These are phyloP conservation scores for Sinotaia quadrata DNA, from an alignment of 2,888 invertebrate genomes.

Conservation along the genomic window DNA sequence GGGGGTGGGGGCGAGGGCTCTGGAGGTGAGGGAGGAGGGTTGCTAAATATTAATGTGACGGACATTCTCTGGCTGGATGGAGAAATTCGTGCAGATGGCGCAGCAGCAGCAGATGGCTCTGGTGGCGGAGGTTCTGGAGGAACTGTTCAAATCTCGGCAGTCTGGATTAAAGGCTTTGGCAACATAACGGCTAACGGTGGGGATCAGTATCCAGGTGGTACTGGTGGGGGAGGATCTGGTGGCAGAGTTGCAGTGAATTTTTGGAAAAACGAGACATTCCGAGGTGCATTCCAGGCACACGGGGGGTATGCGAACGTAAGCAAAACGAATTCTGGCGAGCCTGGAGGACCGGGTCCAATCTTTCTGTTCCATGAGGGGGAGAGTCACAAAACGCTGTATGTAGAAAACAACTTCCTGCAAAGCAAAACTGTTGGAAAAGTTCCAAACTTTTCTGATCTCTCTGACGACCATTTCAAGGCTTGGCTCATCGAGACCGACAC, in stretches of 20 bases:
- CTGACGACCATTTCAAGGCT: conserved; percentile 55
- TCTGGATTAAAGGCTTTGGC: conserved; percentile 51
- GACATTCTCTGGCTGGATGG: conserved; percentile 52
- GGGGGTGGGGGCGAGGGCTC: conserved; percentile 47
- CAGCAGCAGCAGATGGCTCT: conserved; percentile 35
- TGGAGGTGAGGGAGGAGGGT: conserved; percentile 55
- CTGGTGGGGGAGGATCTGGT: conserved; percentile 55
- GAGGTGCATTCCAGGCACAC: conserved; percentile 46
- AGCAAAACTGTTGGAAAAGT: conserved; percentile 35
- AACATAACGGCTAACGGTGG: conserved; percentile 59
- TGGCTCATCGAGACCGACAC: conserved; percentile 54
- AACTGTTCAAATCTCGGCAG: conserved; percentile 47
- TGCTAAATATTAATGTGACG: conserved; percentile 46
- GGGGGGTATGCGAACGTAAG: conserved; percentile 42
- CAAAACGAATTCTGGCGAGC: conserved; percentile 36
- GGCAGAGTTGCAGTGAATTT: conserved; percentile 60
- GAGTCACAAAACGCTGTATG: conserved; percentile 52
- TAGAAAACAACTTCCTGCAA: conserved; percentile 48
- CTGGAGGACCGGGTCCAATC: conserved; percentile 59
- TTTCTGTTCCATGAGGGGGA: conserved; percentile 52
- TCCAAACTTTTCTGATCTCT: conserved; percentile 47
- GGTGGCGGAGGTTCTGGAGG: conserved; percentile 61
- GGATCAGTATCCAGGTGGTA: conserved; percentile 34
- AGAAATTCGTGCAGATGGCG: conserved; percentile 50
- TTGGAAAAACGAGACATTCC: conserved; percentile 51